Percentiles rank a stretch among this genome's conserved stretches.
These are phyloP conservation scores for Zingel zingel DNA, from an alignment of 2,113 vertebrate species.

Conservation along the genomic window DNA sequence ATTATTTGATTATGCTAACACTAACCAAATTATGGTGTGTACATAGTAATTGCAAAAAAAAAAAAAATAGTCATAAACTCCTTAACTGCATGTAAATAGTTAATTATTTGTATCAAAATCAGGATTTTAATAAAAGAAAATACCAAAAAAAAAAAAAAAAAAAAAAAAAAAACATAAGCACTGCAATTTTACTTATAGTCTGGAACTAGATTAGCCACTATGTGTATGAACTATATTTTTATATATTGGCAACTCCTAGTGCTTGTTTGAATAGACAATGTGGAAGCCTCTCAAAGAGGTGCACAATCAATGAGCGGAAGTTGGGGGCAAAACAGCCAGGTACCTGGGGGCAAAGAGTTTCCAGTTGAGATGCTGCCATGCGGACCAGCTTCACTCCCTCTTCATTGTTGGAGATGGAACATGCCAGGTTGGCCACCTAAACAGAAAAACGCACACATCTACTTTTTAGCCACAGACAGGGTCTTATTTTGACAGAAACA, in stretches of 20 bases:
- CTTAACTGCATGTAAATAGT: background rate
- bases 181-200: background rate
- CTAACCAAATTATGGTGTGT: background rate
- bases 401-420: slow-evolving; percentile 99
- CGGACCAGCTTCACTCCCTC: slow-evolving; percentile 98
- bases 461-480: slow-evolving; percentile 20
- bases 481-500: slow-evolving; percentile 21
- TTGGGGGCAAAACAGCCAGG: slow-evolving; percentile 8
- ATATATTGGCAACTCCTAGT: background rate
- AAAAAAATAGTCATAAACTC: background rate
- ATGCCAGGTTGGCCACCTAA: slow-evolving; percentile 98
- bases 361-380: slow-evolving; percentile 98
- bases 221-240: background rate
- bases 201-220: background rate
- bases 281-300: slow-evolving; percentile 6
- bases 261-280: background rate
- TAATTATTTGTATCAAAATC: background rate
- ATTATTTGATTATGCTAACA: background rate
- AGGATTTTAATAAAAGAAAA: background rate
- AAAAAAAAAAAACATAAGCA: background rate
- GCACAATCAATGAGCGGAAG: slow-evolving; percentile 16
- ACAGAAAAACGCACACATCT: slow-evolving; percentile 43
- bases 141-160: too few species aligned
- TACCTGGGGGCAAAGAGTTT: slow-evolving; percentile 98
- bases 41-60: background rate